Evolutionary conservation across 2,888 invertebrate species (phyloP).

Genomic region (Polia nebulosa): DNA sequence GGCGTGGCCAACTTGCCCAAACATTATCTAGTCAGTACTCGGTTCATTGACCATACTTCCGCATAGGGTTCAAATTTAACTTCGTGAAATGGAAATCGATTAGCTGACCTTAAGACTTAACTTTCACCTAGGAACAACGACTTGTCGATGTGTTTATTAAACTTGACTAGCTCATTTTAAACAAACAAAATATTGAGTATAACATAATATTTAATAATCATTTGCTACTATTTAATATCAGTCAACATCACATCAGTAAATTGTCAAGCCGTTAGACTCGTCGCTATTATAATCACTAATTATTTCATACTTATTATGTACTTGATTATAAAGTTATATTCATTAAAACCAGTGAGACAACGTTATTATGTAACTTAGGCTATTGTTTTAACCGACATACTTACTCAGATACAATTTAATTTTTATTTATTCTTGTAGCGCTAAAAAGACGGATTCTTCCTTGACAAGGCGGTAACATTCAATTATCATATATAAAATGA

Average conservation of each 20-base stretch:
- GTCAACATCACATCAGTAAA: slow-evolving; percentile 25
- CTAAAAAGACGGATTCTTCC: slow-evolving; percentile 18
- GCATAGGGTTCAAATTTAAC: slow-evolving; percentile 55
- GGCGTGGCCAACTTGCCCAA: slow-evolving; percentile 55
- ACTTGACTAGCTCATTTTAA: background rate
- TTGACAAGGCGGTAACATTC: slow-evolving; percentile 45
- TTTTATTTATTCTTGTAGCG: slow-evolving; percentile 34
- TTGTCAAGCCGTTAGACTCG: background rate
- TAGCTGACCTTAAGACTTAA: slow-evolving; percentile 32
- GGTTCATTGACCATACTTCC: slow-evolving; percentile 74
- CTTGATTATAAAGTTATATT: slow-evolving; percentile 8
- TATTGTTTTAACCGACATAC: slow-evolving; percentile 46
- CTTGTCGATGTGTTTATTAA: background rate
- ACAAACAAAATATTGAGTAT: background rate
- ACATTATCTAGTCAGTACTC: slow-evolving; percentile 60
- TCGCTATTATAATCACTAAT: slow-evolving; percentile 13
- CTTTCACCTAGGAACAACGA: slow-evolving; percentile 28
- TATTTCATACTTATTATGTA: slow-evolving; percentile 20
- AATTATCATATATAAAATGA: slow-evolving; percentile 52
- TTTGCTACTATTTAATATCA: background rate
- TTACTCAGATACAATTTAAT: slow-evolving; percentile 8
- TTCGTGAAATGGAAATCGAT: slow-evolving; percentile 43
- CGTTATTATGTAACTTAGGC: slow-evolving; percentile 37
- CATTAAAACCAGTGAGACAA: slow-evolving; percentile 46
- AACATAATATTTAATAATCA: background rate